phyloP scores from a whole-genome alignment of 2,113 vertebrate species.

The Terrapene triunguis region DNA sequence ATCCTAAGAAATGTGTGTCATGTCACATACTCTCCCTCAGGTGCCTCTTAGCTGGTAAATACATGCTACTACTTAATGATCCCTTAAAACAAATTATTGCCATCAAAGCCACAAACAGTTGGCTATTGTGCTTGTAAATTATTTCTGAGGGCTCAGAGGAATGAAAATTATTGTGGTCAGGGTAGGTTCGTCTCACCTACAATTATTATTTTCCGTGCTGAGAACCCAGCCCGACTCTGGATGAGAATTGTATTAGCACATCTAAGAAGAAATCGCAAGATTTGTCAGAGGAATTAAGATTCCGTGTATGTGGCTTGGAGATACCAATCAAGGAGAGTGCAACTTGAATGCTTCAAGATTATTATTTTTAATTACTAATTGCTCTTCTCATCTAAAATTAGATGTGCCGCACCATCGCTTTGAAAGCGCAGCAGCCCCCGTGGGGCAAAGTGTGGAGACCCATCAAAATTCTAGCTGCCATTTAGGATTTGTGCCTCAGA shows the following conservation, averaged over 20 bases:
- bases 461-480: neutral
- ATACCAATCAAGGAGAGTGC: slow-evolving; percentile 64
- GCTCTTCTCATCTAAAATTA: slow-evolving; percentile 64
- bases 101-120: neutral
- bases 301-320: slow-evolving; percentile 44
- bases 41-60: neutral
- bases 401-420: neutral
- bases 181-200: neutral
- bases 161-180: neutral
- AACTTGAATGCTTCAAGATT: slow-evolving; percentile 58
- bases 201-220: slow-evolving; percentile 3
- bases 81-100: slow-evolving; percentile 1
- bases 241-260: neutral
- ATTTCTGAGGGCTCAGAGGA: neutral
- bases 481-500: neutral
- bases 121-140: neutral
- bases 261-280: slow-evolving; percentile 41
- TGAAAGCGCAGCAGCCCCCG: slow-evolving; percentile 3
- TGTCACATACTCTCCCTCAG: neutral
- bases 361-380: slow-evolving; percentile 77
- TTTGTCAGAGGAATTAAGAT: slow-evolving; percentile 54
- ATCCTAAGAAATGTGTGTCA: neutral
- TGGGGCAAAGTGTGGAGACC: neutral
- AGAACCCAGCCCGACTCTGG: slow-evolving; percentile 17
- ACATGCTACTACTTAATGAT: neutral